Percentiles rank a stretch among this genome's conserved stretches.
Evolutionary conservation across 2,888 invertebrate species (phyloP).

Genomic region (Cerastis rubricosa): DNA sequence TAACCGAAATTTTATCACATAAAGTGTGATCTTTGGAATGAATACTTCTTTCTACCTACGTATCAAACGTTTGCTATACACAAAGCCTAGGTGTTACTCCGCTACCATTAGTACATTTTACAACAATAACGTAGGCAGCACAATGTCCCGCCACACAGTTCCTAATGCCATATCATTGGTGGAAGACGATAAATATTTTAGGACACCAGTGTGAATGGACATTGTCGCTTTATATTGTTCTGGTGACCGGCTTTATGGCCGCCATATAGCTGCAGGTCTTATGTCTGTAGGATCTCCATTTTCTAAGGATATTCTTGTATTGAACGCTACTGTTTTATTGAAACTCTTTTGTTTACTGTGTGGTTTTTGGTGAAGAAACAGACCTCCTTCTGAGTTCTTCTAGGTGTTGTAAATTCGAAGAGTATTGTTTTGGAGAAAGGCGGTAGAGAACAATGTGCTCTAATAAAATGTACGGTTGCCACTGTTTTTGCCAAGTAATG

Average conservation of each 20-base stretch:
- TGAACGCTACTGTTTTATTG: conserved; percentile 31
- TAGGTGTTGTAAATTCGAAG: background rate
- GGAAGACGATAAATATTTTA: conserved; percentile 83
- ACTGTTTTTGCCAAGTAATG: conserved; percentile 20
- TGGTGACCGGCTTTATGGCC: conserved; percentile 82
- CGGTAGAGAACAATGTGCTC: background rate
- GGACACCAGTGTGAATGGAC: conserved; percentile 86
- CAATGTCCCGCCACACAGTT: conserved; percentile 63
- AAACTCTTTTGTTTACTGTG: conserved; percentile 7
- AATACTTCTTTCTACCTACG: background rate
- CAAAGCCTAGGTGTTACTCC: conserved; percentile 21
- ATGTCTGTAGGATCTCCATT: conserved; percentile 71
- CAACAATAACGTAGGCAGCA: conserved; percentile 69
- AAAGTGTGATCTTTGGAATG: background rate
- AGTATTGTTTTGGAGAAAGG: conserved; percentile 27
- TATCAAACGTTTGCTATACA: background rate
- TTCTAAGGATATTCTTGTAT: conserved; percentile 41
- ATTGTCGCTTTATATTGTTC: conserved; percentile 79
- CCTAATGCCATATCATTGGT: conserved; percentile 67
- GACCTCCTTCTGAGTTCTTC: background rate
- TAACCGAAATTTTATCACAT: background rate
- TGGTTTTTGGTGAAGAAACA: background rate
- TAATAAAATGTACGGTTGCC: conserved; percentile 24
- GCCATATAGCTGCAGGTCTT: conserved; percentile 77
- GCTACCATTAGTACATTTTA: conserved; percentile 57